Base-by-base conservation (phyloP, 1,140 invertebrate genomes). In the Planococcus citri region DNA sequence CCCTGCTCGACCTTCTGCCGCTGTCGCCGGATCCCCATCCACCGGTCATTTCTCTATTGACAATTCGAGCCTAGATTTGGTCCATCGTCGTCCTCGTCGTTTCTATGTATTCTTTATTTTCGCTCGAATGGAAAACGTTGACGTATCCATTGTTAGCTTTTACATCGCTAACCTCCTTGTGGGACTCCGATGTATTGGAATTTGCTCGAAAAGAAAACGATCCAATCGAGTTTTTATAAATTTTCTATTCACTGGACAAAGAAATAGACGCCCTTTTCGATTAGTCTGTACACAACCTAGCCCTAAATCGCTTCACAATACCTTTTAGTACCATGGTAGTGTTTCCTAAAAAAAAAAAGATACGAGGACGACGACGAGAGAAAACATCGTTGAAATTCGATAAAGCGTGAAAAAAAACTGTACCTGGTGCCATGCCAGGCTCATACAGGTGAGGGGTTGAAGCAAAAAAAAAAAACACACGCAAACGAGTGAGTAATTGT, bases 151-250 rank as follows among this genome's bases (percentile, higher is more conserved):
- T 64, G 60, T 64, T 64, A n/a, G 21, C 17, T 58, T 41, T 58
- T 58, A 20, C 51, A 22, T 58, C 21, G 4, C 21, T 17, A 20
- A 6, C 21, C 21, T 58, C 51, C 51, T 58, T 58, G 17, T 58
- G 51, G 51, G 17, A 20, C 60, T 64, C 22, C 57, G 21, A 20
- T 9, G 6, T 20, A 64, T 64, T 64, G 60, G 25, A 64, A 64
- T 64, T 64, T 27, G 60, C 21, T 58, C 20, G 60, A 64, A 64
- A 64, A 27, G 60, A 64, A 64, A 64, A 64, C 60, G 60, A 64
- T 24, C 60, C 22, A 27, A 27, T 24, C 60, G 21, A 25, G 57
- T 60, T 64, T 58, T 51, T 51, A 51, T 51, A 51, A 51, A 51
- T 51, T 51, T 64, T 64, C 60, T 24, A 64, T 64, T 8, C 51